Percentiles rank a stretch among this genome's conserved stretches.
Conservation (phyloP, 2,888 invertebrate genomes). For the Arenicola marina region DNA sequence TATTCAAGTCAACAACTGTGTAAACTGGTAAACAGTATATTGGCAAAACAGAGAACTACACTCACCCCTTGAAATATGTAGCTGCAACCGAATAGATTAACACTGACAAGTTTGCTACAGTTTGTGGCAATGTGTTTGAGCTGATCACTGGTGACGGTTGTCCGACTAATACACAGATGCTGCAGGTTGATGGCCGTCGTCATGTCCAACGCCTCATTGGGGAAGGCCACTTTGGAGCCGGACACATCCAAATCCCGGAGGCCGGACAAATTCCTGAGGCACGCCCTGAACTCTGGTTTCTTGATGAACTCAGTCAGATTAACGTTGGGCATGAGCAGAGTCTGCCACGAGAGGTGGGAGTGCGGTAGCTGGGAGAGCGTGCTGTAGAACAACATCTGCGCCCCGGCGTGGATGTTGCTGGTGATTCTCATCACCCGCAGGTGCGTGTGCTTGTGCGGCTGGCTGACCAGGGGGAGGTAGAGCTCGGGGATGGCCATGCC, state of each 20-base stretch:
- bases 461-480: constrained; percentile 49
- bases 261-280: constrained; percentile 36
- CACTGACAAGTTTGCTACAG: constrained; percentile 47
- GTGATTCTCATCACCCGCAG: constrained; percentile 49
- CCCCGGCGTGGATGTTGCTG: constrained; percentile 52
- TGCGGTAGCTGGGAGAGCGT: constrained; percentile 49
- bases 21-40: too few species aligned
- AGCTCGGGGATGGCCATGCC: constrained; percentile 52
- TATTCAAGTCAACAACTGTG: too few species aligned
- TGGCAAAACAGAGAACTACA: neutral
- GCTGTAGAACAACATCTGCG: constrained; percentile 55
- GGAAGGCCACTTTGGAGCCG: constrained; percentile 39
- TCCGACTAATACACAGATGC: constrained; percentile 21
- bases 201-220: constrained; percentile 33
- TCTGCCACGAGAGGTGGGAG: constrained; percentile 38
- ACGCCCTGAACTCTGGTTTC: constrained; percentile 39
- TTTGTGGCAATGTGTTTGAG: constrained; percentile 42
- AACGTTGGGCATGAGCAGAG: constrained; percentile 47
- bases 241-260: constrained; percentile 41
- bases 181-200: constrained; percentile 23
- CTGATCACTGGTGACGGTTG: constrained; percentile 9
- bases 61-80: constrained; percentile 16
- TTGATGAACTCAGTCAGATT: constrained; percentile 41
- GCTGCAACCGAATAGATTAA: constrained; percentile 47
- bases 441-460: constrained; percentile 42